Evolutionary conservation across 2,888 invertebrate species (phyloP), one percentile per base, ranked within the genome.

Genomic region (Pristionchus mayeri): DNA sequence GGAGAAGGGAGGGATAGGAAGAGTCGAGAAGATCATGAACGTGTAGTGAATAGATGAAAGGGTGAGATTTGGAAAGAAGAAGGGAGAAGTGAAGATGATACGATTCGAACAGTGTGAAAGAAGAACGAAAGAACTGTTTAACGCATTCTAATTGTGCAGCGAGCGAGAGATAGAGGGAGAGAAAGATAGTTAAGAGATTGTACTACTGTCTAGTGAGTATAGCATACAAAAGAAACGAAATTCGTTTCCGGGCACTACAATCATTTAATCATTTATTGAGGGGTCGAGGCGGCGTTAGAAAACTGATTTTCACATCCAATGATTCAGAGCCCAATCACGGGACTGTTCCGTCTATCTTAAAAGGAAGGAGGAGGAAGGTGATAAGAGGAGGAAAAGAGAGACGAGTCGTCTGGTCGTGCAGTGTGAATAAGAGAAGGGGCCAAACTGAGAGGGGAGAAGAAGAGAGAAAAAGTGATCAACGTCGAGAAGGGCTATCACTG

Each of bases 241-340:
- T 24, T 18, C 30, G 2, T 34, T 30, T 4, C 60, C 3, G 7
- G 11, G 27, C 60, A 60, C 60, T 11, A 24, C 24, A 0, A 57
- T 11, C 30, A 13, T 1, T 63, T 34, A n/a, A 63, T 63, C 63
- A 63, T 18, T 63, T 27, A 63, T 63, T 34, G 21, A n/a, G n/a
- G n/a, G n/a, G n/a, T n/a, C n/a, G n/a, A n/a, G n/a, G n/a, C n/a
- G n/a, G n/a, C n/a, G n/a, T n/a, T n/a, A 16, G 57, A 60, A 27
- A 60, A 11, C 54, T 24, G n/a, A 54, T 24, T 24, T 24, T 6
- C 1, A 16, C 57, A 60, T 63, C 34, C 37, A 30, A 9, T 71
- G 71, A 67, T 67, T 40, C 24, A 40, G 40, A 71, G n/a, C 71
- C 71, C 71, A 71, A 71, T 71, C 71, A 71, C 71, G 71, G 71